These are phyloP conservation scores for Hipparchia semele DNA, from an alignment of 2,888 invertebrate species.

Conservation along the genomic window DNA sequence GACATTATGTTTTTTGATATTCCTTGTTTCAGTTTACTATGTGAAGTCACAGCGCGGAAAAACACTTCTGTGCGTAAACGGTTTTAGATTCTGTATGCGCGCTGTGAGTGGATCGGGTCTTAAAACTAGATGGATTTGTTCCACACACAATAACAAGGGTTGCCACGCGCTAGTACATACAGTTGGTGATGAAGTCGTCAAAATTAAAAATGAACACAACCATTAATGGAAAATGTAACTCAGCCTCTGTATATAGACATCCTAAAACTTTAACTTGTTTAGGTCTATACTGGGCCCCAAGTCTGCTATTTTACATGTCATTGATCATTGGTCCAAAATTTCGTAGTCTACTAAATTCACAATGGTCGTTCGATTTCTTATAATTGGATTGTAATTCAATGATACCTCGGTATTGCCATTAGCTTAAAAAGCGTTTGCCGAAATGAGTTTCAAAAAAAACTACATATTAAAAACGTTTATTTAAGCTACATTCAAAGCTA, in stretches of 20 bases:
- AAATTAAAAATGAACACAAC: conserved; percentile 11
- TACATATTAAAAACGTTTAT: too few species aligned
- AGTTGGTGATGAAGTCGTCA: background rate
- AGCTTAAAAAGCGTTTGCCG: too few species aligned
- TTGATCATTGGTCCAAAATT: too few species aligned
- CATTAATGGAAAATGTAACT: background rate
- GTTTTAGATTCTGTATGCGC: background rate
- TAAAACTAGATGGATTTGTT: conserved; percentile 11
- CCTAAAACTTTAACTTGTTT: too few species aligned
- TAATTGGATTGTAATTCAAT: too few species aligned
- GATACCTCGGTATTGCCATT: too few species aligned
- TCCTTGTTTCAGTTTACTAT: background rate
- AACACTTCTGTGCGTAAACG: background rate
- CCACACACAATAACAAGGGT: conserved; percentile 1
- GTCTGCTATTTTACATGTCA: too few species aligned
- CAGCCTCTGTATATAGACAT: background rate
- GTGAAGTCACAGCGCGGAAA: background rate
- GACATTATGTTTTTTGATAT: background rate
- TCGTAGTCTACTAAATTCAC: too few species aligned
- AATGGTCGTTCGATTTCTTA: too few species aligned
- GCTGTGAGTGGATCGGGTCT: background rate
- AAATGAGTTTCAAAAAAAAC: too few species aligned
- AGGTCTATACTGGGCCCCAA: too few species aligned
- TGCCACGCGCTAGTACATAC: conserved; percentile 4
- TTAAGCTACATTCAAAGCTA: too few species aligned